Conservation (phyloP, 2,113 vertebrate genomes). For the Pollachius pollachius region DNA sequence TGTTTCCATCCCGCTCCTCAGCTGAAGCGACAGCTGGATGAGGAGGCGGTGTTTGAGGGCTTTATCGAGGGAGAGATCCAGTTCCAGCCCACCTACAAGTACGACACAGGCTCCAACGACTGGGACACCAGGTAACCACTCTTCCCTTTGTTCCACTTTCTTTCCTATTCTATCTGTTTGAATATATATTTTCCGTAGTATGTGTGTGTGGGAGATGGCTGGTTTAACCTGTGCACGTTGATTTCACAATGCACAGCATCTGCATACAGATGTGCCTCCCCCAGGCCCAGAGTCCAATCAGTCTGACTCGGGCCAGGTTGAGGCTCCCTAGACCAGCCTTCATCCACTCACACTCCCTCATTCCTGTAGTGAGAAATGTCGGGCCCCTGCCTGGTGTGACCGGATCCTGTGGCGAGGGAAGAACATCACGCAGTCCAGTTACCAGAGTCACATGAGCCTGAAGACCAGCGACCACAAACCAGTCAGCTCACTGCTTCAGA, state of each 20-base stretch:
- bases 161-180: no score
- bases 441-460: conserved; percentile 89
- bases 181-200: no score
- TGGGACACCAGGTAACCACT: conserved; percentile 92
- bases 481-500: conserved; percentile 85
- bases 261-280: no score
- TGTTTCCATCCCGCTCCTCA: conserved; percentile 40
- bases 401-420: conserved; percentile 92
- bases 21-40: conserved; percentile 88
- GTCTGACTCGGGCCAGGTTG: no score
- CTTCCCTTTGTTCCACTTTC: background rate
- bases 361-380: conserved; percentile 86
- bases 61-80: conserved; percentile 87
- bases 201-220: no score
- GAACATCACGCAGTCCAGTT: conserved; percentile 81
- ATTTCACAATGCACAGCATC: no score
- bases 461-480: conserved; percentile 97
- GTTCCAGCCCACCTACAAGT: conserved; percentile 98
- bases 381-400: conserved; percentile 94
- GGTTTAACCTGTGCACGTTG: no score
- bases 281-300: no score
- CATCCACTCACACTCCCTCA: no score
- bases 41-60: conserved; percentile 84
- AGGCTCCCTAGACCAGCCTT: no score
- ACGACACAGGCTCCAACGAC: conserved; percentile 87